phyloP scores from a whole-genome alignment of 1,140 invertebrate genomes.

The Megalonaias nervosa region DNA sequence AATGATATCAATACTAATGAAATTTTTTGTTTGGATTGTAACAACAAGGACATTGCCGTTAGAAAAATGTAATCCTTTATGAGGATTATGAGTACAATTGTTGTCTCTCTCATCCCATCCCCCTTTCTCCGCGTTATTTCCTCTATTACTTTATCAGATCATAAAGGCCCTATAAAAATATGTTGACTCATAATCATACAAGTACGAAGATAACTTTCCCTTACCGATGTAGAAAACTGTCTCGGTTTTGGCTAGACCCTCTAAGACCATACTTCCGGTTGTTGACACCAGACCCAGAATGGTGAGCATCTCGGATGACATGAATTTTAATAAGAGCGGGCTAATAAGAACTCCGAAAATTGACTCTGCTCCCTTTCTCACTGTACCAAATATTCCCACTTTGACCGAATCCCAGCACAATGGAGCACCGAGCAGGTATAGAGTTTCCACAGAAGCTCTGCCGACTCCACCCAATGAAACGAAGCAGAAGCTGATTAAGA shows the following conservation, averaged over 20 bases:
- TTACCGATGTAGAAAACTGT: slow-evolving; percentile 21
- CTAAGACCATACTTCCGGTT: slow-evolving; percentile 12
- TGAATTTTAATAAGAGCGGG: slow-evolving; percentile 6
- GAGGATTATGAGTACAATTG: no score
- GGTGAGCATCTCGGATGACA: slow-evolving; percentile 15
- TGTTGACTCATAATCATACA: no score
- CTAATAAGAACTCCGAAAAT: slow-evolving; percentile 6
- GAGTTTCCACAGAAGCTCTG: slow-evolving; percentile 14
- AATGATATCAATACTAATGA: no score
- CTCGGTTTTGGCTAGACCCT: slow-evolving; percentile 24
- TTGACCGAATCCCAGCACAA: slow-evolving; percentile 28
- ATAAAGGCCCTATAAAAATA: no score
- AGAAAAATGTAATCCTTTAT: no score
- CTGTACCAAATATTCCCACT: slow-evolving; percentile 18
- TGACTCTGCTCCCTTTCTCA: slow-evolving; percentile 1
- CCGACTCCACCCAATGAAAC: slow-evolving; percentile 1
- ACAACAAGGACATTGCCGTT: no score
- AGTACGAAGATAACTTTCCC: neutral
- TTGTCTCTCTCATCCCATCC: no score
- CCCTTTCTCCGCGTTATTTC: no score
- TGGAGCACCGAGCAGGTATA: slow-evolving; percentile 28
- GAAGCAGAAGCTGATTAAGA: slow-evolving; percentile 14
- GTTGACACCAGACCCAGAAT: slow-evolving; percentile 4
- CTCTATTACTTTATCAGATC: no score
- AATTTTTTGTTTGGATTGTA: no score